Evolutionary conservation across 2,113 vertebrate genomes (phyloP).

Genomic region (Mormyrus lacerda): DNA sequence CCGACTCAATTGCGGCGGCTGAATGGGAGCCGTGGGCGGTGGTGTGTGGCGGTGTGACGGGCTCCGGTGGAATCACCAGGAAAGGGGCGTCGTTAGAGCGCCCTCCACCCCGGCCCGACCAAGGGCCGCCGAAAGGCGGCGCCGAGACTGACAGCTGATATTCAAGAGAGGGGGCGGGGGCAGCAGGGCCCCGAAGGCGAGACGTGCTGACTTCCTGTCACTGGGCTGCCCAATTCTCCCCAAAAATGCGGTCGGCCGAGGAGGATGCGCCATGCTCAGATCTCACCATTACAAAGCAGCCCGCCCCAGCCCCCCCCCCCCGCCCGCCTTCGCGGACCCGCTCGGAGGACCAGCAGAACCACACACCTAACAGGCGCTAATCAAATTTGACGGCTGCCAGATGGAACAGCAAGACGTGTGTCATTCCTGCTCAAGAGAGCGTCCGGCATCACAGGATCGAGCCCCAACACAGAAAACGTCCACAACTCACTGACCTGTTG

Average conservation of each 20-base stretch:
- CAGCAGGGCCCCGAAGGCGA: constrained; percentile 31
- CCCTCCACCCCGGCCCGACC: constrained; percentile 42
- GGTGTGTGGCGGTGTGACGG: constrained; percentile 14
- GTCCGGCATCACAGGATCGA: background rate
- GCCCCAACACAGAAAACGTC: background rate
- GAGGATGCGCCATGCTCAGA: constrained; percentile 53
- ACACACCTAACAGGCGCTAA: constrained; percentile 58
- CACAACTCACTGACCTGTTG: background rate
- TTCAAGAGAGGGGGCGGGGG: constrained; percentile 28
- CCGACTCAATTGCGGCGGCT: constrained; percentile 25
- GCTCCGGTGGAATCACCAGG: background rate
- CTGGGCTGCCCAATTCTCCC: constrained; percentile 62
- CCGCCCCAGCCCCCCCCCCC: constrained; percentile 11
- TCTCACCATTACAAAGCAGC: constrained; percentile 56
- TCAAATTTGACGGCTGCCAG: constrained; percentile 62
- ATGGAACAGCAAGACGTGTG: constrained; percentile 35
- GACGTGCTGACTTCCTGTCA: constrained; percentile 37
- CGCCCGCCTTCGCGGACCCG: constrained; percentile 39
- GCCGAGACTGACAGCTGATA: constrained; percentile 61
- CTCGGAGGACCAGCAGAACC: constrained; percentile 45
- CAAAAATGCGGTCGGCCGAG: constrained; percentile 54
- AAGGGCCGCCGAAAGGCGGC: constrained; percentile 55
- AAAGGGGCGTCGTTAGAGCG: background rate
- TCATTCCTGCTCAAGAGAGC: background rate
- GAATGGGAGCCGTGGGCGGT: constrained; percentile 28